phyloP scores from a whole-genome alignment of 2,888 invertebrate species.

The Teleogryllus oceanicus region DNA sequence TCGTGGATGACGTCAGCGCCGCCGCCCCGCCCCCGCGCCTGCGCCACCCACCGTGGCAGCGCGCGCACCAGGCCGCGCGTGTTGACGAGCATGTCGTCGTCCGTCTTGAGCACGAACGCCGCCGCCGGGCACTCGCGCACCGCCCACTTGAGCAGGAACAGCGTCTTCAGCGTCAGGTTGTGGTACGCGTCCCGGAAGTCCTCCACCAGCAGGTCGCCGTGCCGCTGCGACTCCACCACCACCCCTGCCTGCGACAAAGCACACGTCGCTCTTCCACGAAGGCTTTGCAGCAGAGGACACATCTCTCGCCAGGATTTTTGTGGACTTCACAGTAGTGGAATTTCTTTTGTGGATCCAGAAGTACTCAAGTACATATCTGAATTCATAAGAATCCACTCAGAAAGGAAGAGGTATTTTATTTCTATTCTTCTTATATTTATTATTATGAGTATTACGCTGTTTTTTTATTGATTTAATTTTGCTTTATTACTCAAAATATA shows the following conservation, averaged over 20 bases:
- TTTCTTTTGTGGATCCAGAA: too few species aligned
- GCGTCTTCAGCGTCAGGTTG: conserved; percentile 29
- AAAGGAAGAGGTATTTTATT: too few species aligned
- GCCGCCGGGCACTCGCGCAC: conserved; percentile 19
- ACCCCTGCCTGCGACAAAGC: conserved; percentile 20
- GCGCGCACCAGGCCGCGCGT: conserved; percentile 11
- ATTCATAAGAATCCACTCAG: too few species aligned
- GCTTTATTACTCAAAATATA: too few species aligned
- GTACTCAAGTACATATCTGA: too few species aligned
- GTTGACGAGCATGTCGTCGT: conserved; percentile 12
- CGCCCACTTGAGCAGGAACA: conserved; percentile 32
- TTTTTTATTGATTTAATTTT: too few species aligned
- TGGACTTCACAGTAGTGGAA: too few species aligned
- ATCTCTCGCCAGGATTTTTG: too few species aligned
- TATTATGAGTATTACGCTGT: too few species aligned
- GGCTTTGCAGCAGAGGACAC: too few species aligned
- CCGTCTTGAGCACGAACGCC: conserved; percentile 24
- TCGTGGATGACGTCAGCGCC: background rate
- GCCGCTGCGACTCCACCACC: conserved; percentile 19
- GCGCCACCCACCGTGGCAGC: background rate
- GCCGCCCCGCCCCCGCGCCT: background rate
- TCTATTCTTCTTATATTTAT: too few species aligned
- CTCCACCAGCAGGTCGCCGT: conserved; percentile 31
- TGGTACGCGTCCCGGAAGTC: conserved; percentile 31
- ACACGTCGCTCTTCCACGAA: too few species aligned